Evolutionary conservation across 2,888 invertebrate genomes (phyloP), one percentile per base, ranked within the genome.

Genomic region (Drosophila mercatorum): DNA sequence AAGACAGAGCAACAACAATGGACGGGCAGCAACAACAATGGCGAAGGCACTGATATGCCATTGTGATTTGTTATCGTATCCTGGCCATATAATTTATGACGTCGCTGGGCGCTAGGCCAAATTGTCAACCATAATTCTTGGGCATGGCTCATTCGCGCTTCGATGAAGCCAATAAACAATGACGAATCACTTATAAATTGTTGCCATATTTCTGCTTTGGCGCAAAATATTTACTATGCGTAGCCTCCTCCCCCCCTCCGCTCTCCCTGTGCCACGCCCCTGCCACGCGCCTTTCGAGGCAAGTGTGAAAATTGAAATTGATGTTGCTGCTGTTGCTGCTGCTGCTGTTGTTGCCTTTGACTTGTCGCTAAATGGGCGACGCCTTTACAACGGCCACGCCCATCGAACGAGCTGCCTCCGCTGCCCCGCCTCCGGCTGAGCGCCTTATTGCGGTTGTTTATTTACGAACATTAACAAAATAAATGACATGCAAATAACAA

Each of bases 151-250:
- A 73, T 75, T 76, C 71, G 77, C 83, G 83, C 81, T 77, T 86
- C 82, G 81, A 84, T 82, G 81, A 78, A 79, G 79, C 86, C 88
- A 90, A 91, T 90, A 90, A 91, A 90, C 89, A 90, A 84, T 90
- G 91, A 90, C 82, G 89, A 88, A 90, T 91, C 84, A 83, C 91
- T 90, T 86, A 86, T 90, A 91, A 91, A 91, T 90, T 90, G 90
- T 83, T 81, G 88, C 80, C 77, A 91, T 90, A 79, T 81, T 90
- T 90, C 76, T 78, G 47, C 14, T 60, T 60, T 68, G 67, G 64
- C 64, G 71, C 65, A 52, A 68, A 65, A 79, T 66, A 69, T 77
- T 67, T 66, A 59, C 79, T 73, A 52, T 47, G 65, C n/a, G 8
- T 34, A n/a, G 26, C 26, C 10, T 7, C 34, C 34, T 38, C 1